Evolutionary conservation across 2,113 vertebrate species (phyloP), one percentile per base, ranked within the genome.

Genomic region (Burhinus bistriatus): DNA sequence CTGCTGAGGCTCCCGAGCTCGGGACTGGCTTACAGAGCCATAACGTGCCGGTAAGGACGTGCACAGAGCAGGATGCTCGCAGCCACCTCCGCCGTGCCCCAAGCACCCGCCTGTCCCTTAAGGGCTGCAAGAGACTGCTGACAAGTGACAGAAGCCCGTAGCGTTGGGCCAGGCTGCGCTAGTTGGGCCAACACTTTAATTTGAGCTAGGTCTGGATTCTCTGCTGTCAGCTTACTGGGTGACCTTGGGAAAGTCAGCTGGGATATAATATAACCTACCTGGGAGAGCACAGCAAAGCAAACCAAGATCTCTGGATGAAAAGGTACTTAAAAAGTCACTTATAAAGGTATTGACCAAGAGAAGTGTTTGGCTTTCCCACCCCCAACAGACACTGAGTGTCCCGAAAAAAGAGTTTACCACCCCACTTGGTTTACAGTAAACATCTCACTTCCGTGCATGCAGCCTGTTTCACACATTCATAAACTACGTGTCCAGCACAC

Each of bases 41-140:
- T 15, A 27, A 23, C 0, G 1, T 23, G 11, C 27, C 5, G 1
- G 55, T 19, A 42, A 59, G 49, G 77, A 47, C 22, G 3, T 3
- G 23, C 36, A 59, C 47, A 54, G 49, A 58, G 73, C 38, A 23
- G 62, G 34, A 66, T 19, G 51, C 44, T 38, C 32, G 42, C 66
- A 62, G 71, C 62, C 77, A 49, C 54, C n/a, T 32, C 62, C 62
- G 12, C 69, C 0, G 0, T 42, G 44, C 27, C 73, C 78, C 64
- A 69, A 69, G 54, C 68, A 73, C 6, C 25, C 11, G 44, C 42
- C 47, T 59, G 25, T 36, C 71, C 17, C 71, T 52, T 12, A 10
- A 49, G 62, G 61, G 52, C 45, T 71, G 47, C 3, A 1, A 59
- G 34, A 1, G 2, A 12, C 26, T 8, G 61, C 57, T 90, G 83